phyloP scores from a whole-genome alignment of 2,888 invertebrate species.

The Cheilosia soror region DNA sequence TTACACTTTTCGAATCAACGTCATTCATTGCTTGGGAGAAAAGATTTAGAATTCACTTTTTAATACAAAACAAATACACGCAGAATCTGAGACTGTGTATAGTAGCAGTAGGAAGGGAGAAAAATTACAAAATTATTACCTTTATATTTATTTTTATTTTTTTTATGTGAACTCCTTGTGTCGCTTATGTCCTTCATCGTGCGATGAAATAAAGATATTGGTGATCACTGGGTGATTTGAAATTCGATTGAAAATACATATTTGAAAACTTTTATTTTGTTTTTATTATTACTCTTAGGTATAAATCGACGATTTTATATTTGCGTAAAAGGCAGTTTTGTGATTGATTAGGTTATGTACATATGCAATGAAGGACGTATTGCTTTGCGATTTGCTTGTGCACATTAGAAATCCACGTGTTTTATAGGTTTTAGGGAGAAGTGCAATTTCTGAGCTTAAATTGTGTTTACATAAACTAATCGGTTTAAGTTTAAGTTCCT shows the following conservation, averaged over 20 bases:
- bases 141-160: constrained; percentile 38
- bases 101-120: constrained; percentile 10
- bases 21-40: constrained; percentile 54
- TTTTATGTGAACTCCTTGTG: constrained; percentile 40
- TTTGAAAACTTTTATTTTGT: constrained; percentile 44
- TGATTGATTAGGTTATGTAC: constrained; percentile 42
- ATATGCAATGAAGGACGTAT: no score
- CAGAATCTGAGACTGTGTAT: no score
- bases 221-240: constrained; percentile 35
- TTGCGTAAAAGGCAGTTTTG: constrained; percentile 3
- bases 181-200: constrained; percentile 7
- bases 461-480: no score
- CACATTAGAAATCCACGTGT: no score
- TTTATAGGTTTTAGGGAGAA: no score
- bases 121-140: constrained; percentile 59
- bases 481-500: no score
- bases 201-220: constrained; percentile 36
- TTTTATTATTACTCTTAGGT: background rate
- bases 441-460: no score
- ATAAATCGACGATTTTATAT: background rate
- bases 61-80: background rate
- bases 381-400: no score
- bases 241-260: constrained; percentile 44
- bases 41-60: constrained; percentile 33
- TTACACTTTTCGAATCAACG: constrained; percentile 67